Evolutionary conservation across 2,797 vertebrate genomes (phyloP), one percentile per base, ranked within the genome.

Genomic region (Tragopan temminckii): DNA sequence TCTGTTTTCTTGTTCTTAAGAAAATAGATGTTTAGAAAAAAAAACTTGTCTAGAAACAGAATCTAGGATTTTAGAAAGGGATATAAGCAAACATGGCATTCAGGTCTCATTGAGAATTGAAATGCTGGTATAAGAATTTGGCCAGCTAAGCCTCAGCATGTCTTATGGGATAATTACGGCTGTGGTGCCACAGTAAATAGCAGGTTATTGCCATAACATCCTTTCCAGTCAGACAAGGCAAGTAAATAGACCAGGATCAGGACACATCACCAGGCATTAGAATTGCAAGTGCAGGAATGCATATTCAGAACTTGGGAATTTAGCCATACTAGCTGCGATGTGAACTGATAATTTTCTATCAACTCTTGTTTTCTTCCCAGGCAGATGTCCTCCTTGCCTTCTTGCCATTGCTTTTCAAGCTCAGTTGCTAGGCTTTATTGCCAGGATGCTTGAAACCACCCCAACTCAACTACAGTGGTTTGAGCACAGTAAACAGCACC

Each of bases 171-270:
- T 79, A 8, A 72, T 87, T 66, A 91, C 50, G 29, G 70, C 64
- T 92, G 67, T 88, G 53, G 19, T 95, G 87, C 82, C 85, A 92
- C 85, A 82, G 82, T 92, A 94, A 96, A 93, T 81, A 93, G 40
- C 76, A 95, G 77, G 68, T 62, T 95, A 95, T 95, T 95, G 88
- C 75, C 89, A 88, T 95, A 94, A 94, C 87, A 93, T 71, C 6
- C 38, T 84, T 95, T 91, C 89, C 82, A 88, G 87, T 92, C 85
- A 66, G 80, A 57, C 90, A 79, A 70, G 82, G 95, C 70, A 92
- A 94, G 85, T 93, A 84, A 93, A 93, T 6, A n/a, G 88, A 70
- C 53, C 72, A 88, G 83, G 66, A 90, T 90, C 81, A 95, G 89
- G 92, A 91, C 2, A 8, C n/a, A 70, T 68, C 85, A 95, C 43